Evolutionary conservation across 1,140 invertebrate species (phyloP), one percentile per base, ranked within the genome.

Genomic region (Bombus breviceps): DNA sequence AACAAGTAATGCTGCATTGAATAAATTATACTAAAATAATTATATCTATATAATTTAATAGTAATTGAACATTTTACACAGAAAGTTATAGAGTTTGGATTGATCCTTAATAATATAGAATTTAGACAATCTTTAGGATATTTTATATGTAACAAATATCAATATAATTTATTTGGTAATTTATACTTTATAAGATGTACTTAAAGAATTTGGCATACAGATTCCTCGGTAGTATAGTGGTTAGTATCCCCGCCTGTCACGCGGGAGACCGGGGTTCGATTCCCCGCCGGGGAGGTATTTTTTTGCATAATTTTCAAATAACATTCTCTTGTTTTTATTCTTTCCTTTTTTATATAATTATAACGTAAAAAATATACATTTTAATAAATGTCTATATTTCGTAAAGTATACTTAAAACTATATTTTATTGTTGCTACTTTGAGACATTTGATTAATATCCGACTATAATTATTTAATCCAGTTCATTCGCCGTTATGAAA

Each of bases 221-320:
- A 74, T 25, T 64, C 57, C 59, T 78, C 57, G 37, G 57, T 78
- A 78, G 74, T 76, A 62, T 76, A 89, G 85, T 87, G 87, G 87
- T 89, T 25, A 90, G 84, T 68, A 89, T 89, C 84, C 78, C 76
- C 88, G 87, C 84, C 87, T 89, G 88, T 89, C 88, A 88, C 86
- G 83, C 86, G 88, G 86, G 83, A 88, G 88, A 89, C 71, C 83
- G 78, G 77, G 75, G 86, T 87, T 89, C 89, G 91, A 92, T 91
- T 92, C 90, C 88, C 88, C 89, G 90, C 81, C 89, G 88, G 85
- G 90, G 90, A 91, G 88, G 5, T 18, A 43, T 82, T 82, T 89
- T 83, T 68, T 41, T n/a, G 2, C 22, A 32, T 39, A 32, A 62
- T 47, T 71, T 79, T n/a, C 34, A 43, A 34, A 34, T 83, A 34